Conservation (phyloP, 2,113 vertebrate species). For the Platichthys stellatus region DNA sequence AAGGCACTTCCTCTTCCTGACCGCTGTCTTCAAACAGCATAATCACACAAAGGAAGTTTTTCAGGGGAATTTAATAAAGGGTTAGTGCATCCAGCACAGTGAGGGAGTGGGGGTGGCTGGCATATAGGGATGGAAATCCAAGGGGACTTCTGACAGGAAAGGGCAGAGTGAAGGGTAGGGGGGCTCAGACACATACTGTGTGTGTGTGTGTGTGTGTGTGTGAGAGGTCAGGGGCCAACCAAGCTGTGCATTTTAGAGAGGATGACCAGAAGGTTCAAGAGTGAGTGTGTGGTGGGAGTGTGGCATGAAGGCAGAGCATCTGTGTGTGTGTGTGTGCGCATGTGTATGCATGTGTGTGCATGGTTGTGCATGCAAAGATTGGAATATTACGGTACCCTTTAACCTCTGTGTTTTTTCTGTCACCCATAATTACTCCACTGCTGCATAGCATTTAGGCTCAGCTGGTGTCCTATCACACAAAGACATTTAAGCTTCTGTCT, state of each 20-base stretch:
- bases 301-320: too few relatives aligned
- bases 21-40: conserved; percentile 22
- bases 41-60: conserved; percentile 19
- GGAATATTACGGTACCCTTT: neutral
- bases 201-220: too few relatives aligned
- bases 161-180: neutral
- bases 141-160: conserved; percentile 29
- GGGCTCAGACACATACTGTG: too few relatives aligned
- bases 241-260: too few relatives aligned
- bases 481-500: neutral
- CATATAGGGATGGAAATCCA: conserved; percentile 31
- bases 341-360: too few relatives aligned
- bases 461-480: conserved; percentile 5
- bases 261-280: too few relatives aligned
- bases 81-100: neutral
- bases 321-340: too few relatives aligned
- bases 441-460: conserved; percentile 14
- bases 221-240: too few relatives aligned
- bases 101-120: neutral
- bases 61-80: neutral
- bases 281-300: too few relatives aligned
- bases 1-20: conserved; percentile 8
- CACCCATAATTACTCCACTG: conserved; percentile 7
- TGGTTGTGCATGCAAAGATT: neutral
- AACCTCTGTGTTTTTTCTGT: conserved; percentile 17